Conservation (phyloP, 1,140 invertebrate species). For the Heliconius himera region DNA sequence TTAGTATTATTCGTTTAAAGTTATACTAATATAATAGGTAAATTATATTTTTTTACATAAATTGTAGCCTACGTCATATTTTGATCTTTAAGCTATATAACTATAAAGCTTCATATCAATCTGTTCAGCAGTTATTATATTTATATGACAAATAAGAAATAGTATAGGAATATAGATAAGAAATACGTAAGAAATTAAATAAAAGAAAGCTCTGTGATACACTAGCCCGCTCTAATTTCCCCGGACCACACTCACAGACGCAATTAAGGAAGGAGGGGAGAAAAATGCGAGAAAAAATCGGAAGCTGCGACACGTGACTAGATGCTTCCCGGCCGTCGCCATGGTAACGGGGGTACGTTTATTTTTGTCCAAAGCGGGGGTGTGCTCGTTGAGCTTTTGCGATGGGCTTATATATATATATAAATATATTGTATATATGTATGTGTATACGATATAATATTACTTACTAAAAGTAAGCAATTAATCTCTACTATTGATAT, state of each 20-base stretch:
- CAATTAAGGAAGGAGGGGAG: conserved; percentile 70
- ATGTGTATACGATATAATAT: neutral
- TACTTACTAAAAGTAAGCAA: neutral
- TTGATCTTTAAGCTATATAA: too few relatives aligned
- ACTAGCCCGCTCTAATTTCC: conserved; percentile 76
- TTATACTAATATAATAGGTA: too few relatives aligned
- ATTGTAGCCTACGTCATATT: too few relatives aligned
- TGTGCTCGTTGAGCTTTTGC: conserved; percentile 4
- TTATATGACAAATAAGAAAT: too few relatives aligned
- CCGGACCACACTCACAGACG: conserved; percentile 79
- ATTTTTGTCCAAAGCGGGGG: conserved; percentile 33
- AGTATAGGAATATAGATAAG: too few relatives aligned
- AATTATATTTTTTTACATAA: too few relatives aligned
- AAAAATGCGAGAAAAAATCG: conserved; percentile 77
- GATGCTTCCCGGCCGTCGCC: conserved; percentile 73
- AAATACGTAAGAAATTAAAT: neutral
- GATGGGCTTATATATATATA: neutral
- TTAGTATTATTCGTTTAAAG: too few relatives aligned
- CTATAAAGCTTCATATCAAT: too few relatives aligned
- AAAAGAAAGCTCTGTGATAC: conserved; percentile 50
- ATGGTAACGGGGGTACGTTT: conserved; percentile 56
- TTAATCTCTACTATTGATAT: neutral
- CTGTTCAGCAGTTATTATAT: too few relatives aligned
- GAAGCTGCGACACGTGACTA: conserved; percentile 78
- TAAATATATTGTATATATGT: too few relatives aligned